These are phyloP conservation scores for Ectropis crepuscularia DNA, from an alignment of 2,888 invertebrate genomes.

Conservation along the genomic window DNA sequence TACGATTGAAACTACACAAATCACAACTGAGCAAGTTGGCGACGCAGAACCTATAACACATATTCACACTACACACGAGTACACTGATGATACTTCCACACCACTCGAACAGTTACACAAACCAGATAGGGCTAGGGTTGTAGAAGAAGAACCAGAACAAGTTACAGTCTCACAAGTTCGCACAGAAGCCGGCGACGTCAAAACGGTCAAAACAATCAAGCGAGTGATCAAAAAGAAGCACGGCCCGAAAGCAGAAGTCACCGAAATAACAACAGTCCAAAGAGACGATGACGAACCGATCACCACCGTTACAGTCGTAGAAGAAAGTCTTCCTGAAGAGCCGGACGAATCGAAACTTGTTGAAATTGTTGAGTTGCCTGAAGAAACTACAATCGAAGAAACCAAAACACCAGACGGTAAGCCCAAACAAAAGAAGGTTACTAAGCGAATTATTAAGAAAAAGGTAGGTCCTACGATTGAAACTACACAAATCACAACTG, in stretches of 20 bases:
- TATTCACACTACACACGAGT: background rate
- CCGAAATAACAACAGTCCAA: background rate
- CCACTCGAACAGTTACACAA: background rate
- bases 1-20: slow-evolving; percentile 73
- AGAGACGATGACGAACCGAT: background rate
- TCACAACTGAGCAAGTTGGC: slow-evolving; percentile 61
- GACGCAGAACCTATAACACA: background rate
- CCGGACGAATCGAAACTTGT: background rate
- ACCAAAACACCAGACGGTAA: slow-evolving; percentile 49
- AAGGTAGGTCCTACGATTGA: slow-evolving; percentile 45
- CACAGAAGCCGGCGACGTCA: background rate
- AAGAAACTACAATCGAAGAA: background rate
- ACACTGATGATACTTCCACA: slow-evolving; percentile 58
- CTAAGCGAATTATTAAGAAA: slow-evolving; percentile 48
- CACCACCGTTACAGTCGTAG: background rate
- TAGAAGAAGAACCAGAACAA: background rate
- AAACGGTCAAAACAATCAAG: background rate
- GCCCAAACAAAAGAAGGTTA: slow-evolving; percentile 53
- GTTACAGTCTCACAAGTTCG: background rate
- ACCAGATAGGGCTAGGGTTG: background rate
- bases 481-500: slow-evolving; percentile 49
- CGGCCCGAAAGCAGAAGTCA: background rate
- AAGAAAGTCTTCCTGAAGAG: background rate
- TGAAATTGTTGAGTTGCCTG: background rate
- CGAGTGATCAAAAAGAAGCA: background rate